Evolutionary conservation across 2,888 invertebrate genomes (phyloP).

Genomic region (Platycheirus rosarum): DNA sequence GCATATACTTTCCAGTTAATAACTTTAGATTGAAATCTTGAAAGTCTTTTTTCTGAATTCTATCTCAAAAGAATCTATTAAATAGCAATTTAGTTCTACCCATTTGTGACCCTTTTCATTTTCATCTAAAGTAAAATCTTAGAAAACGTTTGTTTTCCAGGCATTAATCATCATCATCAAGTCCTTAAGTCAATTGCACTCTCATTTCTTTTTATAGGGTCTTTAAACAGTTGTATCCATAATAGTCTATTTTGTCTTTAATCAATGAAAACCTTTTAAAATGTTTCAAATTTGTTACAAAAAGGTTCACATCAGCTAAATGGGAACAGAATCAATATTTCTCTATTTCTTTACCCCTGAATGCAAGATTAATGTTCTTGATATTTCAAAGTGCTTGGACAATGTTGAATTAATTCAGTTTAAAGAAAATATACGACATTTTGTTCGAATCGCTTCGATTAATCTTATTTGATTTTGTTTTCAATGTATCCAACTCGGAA

Average conservation of each 20-base stretch:
- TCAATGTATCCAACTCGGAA: too few species aligned
- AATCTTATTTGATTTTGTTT: too few species aligned
- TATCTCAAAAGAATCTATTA: too few species aligned
- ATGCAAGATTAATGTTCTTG: conserved; percentile 1
- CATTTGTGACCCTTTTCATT: neutral
- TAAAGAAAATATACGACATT: too few species aligned
- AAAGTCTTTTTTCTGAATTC: too few species aligned
- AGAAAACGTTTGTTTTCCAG: too few species aligned
- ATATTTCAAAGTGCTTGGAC: too few species aligned
- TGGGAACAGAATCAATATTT: neutral
- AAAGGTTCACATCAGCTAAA: neutral
- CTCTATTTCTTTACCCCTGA: neutral
- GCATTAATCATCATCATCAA: conserved; percentile 7
- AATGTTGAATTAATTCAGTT: too few species aligned
- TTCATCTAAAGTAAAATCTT: conserved; percentile 8
- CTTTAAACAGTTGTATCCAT: conserved; percentile 10
- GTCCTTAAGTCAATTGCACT: neutral
- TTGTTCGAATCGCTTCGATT: too few species aligned
- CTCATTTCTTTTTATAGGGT: neutral
- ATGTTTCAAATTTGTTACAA: conserved; percentile 1
- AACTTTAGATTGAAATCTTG: too few species aligned
- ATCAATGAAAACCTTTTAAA: conserved; percentile 20
- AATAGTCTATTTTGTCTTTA: conserved; percentile 12
- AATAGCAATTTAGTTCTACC: too few species aligned
- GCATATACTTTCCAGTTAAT: too few species aligned